Evolutionary conservation across 2,113 vertebrate species (phyloP).

Genomic region (Narcine bancroftii): DNA sequence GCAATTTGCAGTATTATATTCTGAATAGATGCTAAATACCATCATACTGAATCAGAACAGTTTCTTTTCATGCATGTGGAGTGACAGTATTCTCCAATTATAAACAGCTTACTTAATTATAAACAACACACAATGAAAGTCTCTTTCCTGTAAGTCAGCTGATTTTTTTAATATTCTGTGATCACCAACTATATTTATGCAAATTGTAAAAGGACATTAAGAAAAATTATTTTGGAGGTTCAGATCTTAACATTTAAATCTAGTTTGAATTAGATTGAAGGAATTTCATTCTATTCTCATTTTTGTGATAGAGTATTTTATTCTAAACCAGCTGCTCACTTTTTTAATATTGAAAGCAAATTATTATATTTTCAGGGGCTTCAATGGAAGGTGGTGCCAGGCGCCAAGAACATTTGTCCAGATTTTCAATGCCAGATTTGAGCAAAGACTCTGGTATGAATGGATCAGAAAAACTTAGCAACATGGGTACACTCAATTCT

Average conservation of each 20-base stretch:
- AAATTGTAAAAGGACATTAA: background rate
- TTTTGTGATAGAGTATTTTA: slow-evolving; percentile 25
- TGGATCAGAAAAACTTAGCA: slow-evolving; percentile 83
- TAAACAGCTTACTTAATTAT: background rate
- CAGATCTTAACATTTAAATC: background rate
- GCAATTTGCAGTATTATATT: background rate
- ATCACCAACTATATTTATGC: background rate
- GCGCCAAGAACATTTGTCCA: slow-evolving; percentile 86
- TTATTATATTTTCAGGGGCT: slow-evolving; percentile 58
- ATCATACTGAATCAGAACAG: background rate
- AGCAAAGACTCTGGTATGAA: slow-evolving; percentile 98
- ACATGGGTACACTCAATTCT: slow-evolving; percentile 82
- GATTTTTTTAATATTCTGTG: background rate
- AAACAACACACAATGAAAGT: background rate
- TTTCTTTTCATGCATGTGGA: background rate
- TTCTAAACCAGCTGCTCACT: background rate
- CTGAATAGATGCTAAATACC: background rate
- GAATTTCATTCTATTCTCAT: slow-evolving; percentile 13
- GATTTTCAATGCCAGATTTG: slow-evolving; percentile 96
- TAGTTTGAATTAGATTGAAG: background rate
- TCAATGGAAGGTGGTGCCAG: slow-evolving; percentile 78
- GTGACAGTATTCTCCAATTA: background rate
- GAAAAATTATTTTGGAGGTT: background rate
- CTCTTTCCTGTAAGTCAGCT: background rate
- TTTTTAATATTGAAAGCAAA: background rate